Evolutionary conservation across 2,888 invertebrate genomes (phyloP).

Genomic region (Plagiodera versicolora): DNA sequence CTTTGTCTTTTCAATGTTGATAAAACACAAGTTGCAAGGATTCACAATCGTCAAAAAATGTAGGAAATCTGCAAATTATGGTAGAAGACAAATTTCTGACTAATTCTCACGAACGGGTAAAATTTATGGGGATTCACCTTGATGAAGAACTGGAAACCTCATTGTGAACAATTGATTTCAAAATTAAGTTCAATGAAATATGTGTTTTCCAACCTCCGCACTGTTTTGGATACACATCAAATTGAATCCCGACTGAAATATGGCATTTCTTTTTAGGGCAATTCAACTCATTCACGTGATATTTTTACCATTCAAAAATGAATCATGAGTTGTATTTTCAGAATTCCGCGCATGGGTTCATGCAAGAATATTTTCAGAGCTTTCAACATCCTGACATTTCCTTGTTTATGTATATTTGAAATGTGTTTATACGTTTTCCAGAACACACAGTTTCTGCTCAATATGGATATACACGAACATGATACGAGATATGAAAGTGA

Average conservation of each 20-base stretch:
- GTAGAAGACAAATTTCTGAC: neutral
- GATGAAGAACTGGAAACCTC: conserved; percentile 7
- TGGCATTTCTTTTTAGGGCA: conserved; percentile 6
- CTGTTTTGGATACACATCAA: neutral
- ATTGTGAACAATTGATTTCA: conserved; percentile 2
- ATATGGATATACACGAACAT: no score
- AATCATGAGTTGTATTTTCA: neutral
- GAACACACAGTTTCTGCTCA: no score
- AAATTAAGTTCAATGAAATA: conserved; percentile 4
- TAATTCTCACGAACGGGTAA: neutral
- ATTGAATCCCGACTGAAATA: conserved; percentile 8
- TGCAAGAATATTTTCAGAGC: no score
- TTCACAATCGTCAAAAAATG: conserved; percentile 8
- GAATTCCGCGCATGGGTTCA: no score
- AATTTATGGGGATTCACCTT: conserved; percentile 9
- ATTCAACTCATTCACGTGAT: neutral
- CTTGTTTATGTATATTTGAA: no score
- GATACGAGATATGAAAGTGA: no score
- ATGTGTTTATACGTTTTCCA: no score
- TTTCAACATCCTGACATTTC: no score
- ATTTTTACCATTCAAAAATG: conserved; percentile 2
- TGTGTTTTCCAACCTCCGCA: conserved; percentile 4
- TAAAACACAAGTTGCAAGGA: neutral
- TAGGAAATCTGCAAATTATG: neutral
- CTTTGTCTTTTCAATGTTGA: conserved; percentile 6